These are phyloP conservation scores for Zaprionus ghesquierei DNA, from an alignment of 1,140 invertebrate species.

Conservation along the genomic window DNA sequence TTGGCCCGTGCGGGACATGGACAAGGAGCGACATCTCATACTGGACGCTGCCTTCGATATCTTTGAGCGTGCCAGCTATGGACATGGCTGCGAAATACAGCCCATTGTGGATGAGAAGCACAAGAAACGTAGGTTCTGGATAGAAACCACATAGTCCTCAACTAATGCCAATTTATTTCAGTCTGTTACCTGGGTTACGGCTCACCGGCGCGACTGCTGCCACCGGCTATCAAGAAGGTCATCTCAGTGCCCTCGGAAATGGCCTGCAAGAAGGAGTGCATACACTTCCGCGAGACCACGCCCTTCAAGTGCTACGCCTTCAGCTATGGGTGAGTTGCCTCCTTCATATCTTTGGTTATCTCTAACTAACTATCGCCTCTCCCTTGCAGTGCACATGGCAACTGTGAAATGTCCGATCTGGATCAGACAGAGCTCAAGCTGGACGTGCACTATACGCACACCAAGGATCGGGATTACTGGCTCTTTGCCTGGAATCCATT, in stretches of 20 bases:
- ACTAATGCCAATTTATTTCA: conserved; percentile 55
- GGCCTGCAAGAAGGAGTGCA: conserved; percentile 88
- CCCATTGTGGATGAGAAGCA: conserved; percentile 83
- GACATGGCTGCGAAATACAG: conserved; percentile 89
- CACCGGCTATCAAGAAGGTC: conserved; percentile 86
- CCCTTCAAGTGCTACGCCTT: conserved; percentile 88
- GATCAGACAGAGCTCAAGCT: conserved; percentile 86
- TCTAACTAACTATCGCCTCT: neutral
- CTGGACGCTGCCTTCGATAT: conserved; percentile 87
- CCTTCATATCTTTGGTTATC: too few species aligned
- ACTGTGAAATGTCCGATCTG: conserved; percentile 87
- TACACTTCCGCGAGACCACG: conserved; percentile 84
- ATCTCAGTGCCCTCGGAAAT: conserved; percentile 85
- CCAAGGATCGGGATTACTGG: conserved; percentile 84
- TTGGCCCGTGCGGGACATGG: conserved; percentile 86
- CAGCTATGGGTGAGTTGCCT: conserved; percentile 86
- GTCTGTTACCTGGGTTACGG: conserved; percentile 90
- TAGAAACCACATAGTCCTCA: neutral
- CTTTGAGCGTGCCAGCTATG: conserved; percentile 90
- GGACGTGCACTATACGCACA: conserved; percentile 85
- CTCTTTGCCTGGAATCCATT: conserved; percentile 86
- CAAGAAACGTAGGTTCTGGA: conserved; percentile 79
- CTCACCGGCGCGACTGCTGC: conserved; percentile 87
- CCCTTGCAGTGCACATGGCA: conserved; percentile 54
- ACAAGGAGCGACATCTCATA: conserved; percentile 84